Conservation (phyloP, 2,113 vertebrate genomes). For the Ellobius talpinus region DNA sequence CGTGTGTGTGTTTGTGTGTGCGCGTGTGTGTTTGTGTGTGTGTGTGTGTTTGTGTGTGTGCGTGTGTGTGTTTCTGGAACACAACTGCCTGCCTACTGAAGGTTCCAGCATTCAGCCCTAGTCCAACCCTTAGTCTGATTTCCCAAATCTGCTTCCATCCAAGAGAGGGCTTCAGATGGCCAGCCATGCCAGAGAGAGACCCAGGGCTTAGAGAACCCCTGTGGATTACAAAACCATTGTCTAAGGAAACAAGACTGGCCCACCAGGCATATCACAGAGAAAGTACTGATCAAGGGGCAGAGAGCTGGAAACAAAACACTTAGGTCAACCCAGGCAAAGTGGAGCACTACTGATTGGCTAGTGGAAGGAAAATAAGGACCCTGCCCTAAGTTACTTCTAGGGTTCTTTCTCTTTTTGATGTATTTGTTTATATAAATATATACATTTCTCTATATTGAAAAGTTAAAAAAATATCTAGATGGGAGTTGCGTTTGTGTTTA, state of each 20-base stretch:
- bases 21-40: neutral
- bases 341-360: neutral
- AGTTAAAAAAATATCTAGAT: neutral
- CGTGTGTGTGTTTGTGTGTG: no score
- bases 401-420: neutral
- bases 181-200: neutral
- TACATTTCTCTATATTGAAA: neutral
- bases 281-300: neutral
- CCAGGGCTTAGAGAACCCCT: neutral
- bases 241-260: neutral
- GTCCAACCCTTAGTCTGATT: neutral
- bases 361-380: conserved; percentile 25
- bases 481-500: neutral
- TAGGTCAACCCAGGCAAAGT: neutral
- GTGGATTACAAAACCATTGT: neutral
- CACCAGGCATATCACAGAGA: neutral
- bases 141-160: neutral
- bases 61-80: neutral
- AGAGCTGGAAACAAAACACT: neutral
- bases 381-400: neutral
- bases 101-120: neutral
- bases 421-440: conserved; percentile 20
- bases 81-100: neutral
- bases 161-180: neutral
- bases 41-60: neutral